phyloP scores from a whole-genome alignment of 2,888 invertebrate species.

The Lapara coniferarum region DNA sequence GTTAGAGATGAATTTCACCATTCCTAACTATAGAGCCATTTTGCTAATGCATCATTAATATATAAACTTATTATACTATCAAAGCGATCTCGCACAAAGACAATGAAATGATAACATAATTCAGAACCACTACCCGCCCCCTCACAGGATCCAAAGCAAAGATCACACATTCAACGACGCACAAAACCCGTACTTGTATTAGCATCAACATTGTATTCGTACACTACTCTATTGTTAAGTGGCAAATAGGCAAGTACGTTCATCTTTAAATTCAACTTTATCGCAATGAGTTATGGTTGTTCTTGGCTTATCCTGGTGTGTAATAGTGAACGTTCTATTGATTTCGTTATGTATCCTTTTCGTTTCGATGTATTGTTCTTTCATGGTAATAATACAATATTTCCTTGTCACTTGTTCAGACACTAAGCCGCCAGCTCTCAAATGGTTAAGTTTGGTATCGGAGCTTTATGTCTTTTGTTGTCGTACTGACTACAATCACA shows the following conservation, averaged over 20 bases:
- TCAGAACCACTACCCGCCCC: not conserved
- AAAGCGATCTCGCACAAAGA: not conserved
- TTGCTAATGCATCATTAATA: no score
- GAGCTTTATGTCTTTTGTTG: no score
- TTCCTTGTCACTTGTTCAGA: not conserved
- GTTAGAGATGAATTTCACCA: no score
- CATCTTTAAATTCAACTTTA: not conserved
- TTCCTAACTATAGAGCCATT: no score
- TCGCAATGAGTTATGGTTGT: not conserved
- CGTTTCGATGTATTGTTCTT: conserved; percentile 56
- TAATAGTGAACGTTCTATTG: conserved; percentile 36
- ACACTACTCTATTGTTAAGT: conserved; percentile 65
- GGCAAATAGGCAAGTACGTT: conserved; percentile 40
- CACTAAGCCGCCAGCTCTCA: not conserved
- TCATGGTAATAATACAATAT: conserved; percentile 30
- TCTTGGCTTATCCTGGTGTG: not conserved
- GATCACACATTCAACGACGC: conserved; percentile 26
- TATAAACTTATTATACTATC: no score
- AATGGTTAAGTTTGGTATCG: no score
- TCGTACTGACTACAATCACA: no score
- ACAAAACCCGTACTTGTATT: conserved; percentile 43
- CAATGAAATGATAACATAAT: not conserved
- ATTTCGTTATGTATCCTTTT: conserved; percentile 67
- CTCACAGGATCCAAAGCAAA: conserved; percentile 19
- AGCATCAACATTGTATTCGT: conserved; percentile 66